phyloP scores from a whole-genome alignment of 1,140 invertebrate species.

The Apis dorsata region DNA sequence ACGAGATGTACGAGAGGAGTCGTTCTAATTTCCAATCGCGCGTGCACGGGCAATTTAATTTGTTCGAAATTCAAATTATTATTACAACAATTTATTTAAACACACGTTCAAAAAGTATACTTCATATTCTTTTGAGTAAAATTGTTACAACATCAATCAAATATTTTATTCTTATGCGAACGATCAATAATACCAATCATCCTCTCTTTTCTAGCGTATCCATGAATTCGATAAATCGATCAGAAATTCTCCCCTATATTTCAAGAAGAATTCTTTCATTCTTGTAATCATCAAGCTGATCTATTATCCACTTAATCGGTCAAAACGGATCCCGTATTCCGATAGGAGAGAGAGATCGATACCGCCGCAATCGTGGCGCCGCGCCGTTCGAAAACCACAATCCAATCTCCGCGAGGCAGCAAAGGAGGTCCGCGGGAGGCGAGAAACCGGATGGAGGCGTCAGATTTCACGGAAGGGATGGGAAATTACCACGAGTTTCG shows the following conservation, averaged over 20 bases:
- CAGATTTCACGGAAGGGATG: neutral
- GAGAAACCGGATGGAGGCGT: neutral
- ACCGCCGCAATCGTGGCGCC: neutral
- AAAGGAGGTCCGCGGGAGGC: neutral
- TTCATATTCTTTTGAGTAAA: too few species aligned
- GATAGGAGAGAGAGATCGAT: neutral
- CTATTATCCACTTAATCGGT: slow-evolving; percentile 7
- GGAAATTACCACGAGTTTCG: slow-evolving; percentile 10
- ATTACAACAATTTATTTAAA: too few species aligned
- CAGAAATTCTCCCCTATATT: too few species aligned
- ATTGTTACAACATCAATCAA: too few species aligned
- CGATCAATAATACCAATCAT: too few species aligned
- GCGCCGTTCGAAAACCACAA: neutral
- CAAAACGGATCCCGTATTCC: neutral
- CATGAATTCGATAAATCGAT: too few species aligned
- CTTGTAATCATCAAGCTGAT: slow-evolving; percentile 7
- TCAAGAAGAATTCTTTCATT: too few species aligned
- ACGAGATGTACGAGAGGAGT: neutral
- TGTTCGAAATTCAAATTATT: too few species aligned
- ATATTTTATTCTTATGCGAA: too few species aligned
- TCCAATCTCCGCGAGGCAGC: slow-evolving; percentile 20
- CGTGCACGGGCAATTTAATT: neutral
- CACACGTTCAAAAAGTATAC: too few species aligned
- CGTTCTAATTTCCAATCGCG: neutral
- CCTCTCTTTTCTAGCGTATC: too few species aligned